Evolutionary conservation across 2,888 invertebrate species (phyloP).

Genomic region (Tenthredo livida): DNA sequence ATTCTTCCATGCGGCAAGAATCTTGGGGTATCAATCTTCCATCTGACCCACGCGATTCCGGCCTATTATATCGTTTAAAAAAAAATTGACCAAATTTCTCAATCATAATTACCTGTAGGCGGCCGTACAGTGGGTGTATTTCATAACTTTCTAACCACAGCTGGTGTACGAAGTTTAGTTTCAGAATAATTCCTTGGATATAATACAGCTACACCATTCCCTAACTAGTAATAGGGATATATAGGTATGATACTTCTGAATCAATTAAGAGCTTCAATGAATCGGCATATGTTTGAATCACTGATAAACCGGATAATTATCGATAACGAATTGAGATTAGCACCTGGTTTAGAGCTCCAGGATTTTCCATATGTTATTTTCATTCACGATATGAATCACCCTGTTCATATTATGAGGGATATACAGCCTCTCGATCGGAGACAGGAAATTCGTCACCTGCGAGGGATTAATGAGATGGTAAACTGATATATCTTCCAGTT

Average conservation of each 20-base stretch:
- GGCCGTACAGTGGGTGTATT: background rate
- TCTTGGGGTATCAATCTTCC: background rate
- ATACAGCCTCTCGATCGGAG: background rate
- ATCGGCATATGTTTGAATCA: too few species aligned
- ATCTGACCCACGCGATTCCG: background rate
- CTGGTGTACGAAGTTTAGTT: background rate
- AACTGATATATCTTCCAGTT: background rate
- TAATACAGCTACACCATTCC: background rate
- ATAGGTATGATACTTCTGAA: background rate
- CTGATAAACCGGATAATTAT: background rate
- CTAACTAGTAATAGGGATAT: background rate
- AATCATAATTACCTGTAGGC: background rate
- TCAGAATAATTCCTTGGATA: background rate
- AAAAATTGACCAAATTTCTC: background rate
- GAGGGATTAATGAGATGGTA: background rate
- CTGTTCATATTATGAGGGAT: background rate
- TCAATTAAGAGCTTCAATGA: background rate
- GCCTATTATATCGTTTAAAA: background rate
- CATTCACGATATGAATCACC: background rate
- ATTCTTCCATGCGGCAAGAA: background rate
- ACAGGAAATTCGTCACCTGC: background rate
- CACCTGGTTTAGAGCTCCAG: background rate
- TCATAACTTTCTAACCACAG: background rate
- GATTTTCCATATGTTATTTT: background rate
- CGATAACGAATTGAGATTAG: constrained; percentile 2